A percentile compares a stretch with the other conserved stretches of the same genome.
Conservation (phyloP, 2,888 invertebrate species). For the Dorcus hopei region DNA sequence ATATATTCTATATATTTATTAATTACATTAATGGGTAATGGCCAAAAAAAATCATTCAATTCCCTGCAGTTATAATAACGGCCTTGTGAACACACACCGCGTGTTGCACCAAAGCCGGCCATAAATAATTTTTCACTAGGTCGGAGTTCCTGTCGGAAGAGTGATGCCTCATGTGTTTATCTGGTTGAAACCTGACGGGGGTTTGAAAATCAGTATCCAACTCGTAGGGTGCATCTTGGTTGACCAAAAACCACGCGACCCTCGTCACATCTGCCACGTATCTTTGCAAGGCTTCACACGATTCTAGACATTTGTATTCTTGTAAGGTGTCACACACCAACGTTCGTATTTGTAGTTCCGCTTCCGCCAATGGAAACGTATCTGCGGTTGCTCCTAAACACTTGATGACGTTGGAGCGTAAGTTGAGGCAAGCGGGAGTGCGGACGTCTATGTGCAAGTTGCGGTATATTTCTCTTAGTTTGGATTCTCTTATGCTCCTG, state of each 20-base stretch:
- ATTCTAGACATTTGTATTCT: conserved; percentile 86
- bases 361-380: conserved; percentile 66
- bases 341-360: conserved; percentile 61
- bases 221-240: conserved; percentile 66
- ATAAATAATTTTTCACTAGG: conserved; percentile 75
- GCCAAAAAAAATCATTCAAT: not conserved
- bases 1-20: too few species aligned
- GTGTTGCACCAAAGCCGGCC: conserved; percentile 81
- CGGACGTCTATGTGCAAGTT: conserved; percentile 40
- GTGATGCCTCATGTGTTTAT: conserved; percentile 77
- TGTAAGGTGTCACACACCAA: conserved; percentile 79
- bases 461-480: conserved; percentile 69
- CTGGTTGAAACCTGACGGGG: conserved; percentile 59
- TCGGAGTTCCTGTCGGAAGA: conserved; percentile 71
- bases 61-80: conserved; percentile 72
- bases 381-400: conserved; percentile 65
- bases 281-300: conserved; percentile 72
- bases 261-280: conserved; percentile 81
- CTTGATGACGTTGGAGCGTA: conserved; percentile 25
- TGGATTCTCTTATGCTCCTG: conserved; percentile 67
- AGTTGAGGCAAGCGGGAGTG: conserved; percentile 48
- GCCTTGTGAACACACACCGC: conserved; percentile 80
- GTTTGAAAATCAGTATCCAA: conserved; percentile 69
- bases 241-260: conserved; percentile 83
- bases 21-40: too few species aligned